Evolutionary conservation across 2,113 vertebrate genomes (phyloP).

Genomic region (Arizona elegans): DNA sequence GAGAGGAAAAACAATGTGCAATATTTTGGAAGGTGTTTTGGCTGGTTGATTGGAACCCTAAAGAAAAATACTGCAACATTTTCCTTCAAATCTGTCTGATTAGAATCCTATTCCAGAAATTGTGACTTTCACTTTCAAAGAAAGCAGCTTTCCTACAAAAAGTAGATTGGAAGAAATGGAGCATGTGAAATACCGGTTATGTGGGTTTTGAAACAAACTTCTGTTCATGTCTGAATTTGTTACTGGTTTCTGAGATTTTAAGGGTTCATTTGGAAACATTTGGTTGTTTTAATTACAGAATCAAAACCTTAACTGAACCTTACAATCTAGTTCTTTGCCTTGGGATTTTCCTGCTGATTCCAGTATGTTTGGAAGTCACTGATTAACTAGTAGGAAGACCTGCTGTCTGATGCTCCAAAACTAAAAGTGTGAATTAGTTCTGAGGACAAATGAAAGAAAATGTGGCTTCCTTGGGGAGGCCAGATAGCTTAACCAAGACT

Average conservation of each 20-base stretch:
- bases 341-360: conserved; percentile 14
- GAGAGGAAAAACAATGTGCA: not conserved
- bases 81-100: not conserved
- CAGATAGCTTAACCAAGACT: conserved; percentile 38
- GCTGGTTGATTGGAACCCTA: not conserved
- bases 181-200: not conserved
- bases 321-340: not conserved
- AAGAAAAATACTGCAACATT: not conserved
- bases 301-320: conserved; percentile 22
- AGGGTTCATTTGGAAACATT: conserved; percentile 10
- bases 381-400: conserved; percentile 26
- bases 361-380: conserved; percentile 41
- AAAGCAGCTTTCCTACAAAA: not conserved
- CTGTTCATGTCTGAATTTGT: not conserved
- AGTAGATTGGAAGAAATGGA: not conserved
- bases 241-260: not conserved
- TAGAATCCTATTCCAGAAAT: not conserved
- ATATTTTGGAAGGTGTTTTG: not conserved
- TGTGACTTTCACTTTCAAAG: not conserved
- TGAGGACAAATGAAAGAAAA: conserved; percentile 41
- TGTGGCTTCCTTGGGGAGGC: conserved; percentile 41
- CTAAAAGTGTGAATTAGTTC: not conserved
- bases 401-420: not conserved
- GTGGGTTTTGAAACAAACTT: not conserved
- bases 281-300: conserved; percentile 8